Base-by-base conservation (phyloP, 1,140 invertebrate genomes). In the Sycophaga agraensis region DNA sequence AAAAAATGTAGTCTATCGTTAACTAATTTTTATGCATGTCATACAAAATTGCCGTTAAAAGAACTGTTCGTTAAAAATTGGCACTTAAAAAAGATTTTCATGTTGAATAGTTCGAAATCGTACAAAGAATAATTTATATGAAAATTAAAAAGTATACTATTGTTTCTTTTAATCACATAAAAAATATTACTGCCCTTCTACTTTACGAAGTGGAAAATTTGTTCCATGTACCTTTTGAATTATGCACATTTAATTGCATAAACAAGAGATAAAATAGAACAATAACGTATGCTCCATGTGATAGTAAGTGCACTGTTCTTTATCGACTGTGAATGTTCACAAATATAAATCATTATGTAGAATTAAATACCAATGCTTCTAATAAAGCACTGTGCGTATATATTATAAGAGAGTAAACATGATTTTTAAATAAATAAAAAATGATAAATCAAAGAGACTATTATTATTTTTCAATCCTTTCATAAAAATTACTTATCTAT, bases 381-480 rank as follows among this genome's bases (percentile, higher is more conserved):
- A 48, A 42, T 4, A 11, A 53, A 40, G 35, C 40, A 31, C 28
- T 42, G 40, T 17, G 58, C 49, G 48, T 60, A 53, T 14, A 53
- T 59, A 49, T 60, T 28, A 53, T 50, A 59, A 53, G 40, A 35
- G 37, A 60, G 28, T 22, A 51, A 43, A 8, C 40, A 51, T 50
- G 22, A 53, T 60, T 59, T 54, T 60, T 43, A 53, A 59, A 53
- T 60, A 60, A 59, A 60, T 60, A 60, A 34, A 4, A 42, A 28
- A 45, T 60, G 37, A 46, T 51, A 51, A 59, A 35, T 4, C 17
- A 54, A 40, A 16, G 7, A 53, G 16, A 40, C 28, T 49, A 49
- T 2, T 31, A n/a, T 49, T 31, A 31, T 34, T 49, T 6, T 31
- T 49, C n/a, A n/a, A n/a, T n/a, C n/a, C n/a, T n/a, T n/a, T n/a